Conservation (phyloP, 2,888 invertebrate genomes). For the Watsonalla binaria region DNA sequence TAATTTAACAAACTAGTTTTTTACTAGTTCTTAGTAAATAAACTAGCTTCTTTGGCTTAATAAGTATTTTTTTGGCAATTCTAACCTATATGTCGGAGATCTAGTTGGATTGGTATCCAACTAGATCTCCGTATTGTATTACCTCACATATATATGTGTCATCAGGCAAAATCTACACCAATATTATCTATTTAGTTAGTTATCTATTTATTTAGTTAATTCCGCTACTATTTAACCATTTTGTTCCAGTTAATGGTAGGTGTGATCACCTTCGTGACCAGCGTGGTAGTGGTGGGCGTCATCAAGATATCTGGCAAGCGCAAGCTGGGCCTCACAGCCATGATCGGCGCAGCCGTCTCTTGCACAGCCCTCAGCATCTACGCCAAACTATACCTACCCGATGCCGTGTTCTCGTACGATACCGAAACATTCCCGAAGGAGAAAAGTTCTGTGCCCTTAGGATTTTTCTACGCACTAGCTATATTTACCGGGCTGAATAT, state of each 20-base stretch:
- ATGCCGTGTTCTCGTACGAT: conserved; percentile 65
- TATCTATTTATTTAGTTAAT: neutral
- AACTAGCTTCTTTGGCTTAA: neutral
- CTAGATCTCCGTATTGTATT: too few species aligned
- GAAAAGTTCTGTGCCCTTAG: conserved; percentile 56
- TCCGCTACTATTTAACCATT: neutral
- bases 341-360: conserved; percentile 57
- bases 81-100: too few species aligned
- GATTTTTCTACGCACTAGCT: conserved; percentile 57
- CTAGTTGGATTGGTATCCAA: too few species aligned
- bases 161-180: too few species aligned
- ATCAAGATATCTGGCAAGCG: conserved; percentile 70
- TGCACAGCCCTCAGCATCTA: conserved; percentile 65
- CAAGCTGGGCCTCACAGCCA: conserved; percentile 60
- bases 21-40: too few species aligned
- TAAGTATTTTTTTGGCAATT: neutral
- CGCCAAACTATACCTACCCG: conserved; percentile 45
- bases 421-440: conserved; percentile 52
- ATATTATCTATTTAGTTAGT: neutral
- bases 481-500: conserved; percentile 61
- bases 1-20: too few species aligned
- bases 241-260: conserved; percentile 66
- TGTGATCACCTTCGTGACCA: conserved; percentile 60
- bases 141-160: too few species aligned
- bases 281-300: conserved; percentile 52